phyloP scores from a whole-genome alignment of 2,888 invertebrate genomes.

The Sicus ferrugineus region DNA sequence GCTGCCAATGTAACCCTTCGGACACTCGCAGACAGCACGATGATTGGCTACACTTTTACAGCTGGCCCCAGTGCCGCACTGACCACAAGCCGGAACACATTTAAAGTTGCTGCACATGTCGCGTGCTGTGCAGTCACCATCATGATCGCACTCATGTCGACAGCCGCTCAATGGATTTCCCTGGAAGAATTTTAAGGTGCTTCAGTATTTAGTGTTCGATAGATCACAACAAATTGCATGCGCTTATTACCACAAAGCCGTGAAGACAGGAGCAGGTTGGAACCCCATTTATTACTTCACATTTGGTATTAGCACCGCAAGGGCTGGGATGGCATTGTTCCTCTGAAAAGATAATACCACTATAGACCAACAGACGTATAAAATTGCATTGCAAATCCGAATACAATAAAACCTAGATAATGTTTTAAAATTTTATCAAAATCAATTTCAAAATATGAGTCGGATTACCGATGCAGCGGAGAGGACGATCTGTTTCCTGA shows the following conservation, averaged over 20 bases:
- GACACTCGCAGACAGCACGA: slow-evolving; percentile 80
- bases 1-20: slow-evolving; percentile 82
- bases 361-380: too few relatives aligned
- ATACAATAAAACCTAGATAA: too few relatives aligned
- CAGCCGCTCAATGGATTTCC: slow-evolving; percentile 82
- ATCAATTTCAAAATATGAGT: too few relatives aligned
- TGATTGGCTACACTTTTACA: slow-evolving; percentile 80
- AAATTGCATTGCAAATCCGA: too few relatives aligned
- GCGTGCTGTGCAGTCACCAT: slow-evolving; percentile 75
- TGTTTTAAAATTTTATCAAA: too few relatives aligned
- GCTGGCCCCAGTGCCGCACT: slow-evolving; percentile 81
- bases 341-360: slow-evolving; percentile 67
- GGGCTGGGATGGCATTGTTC: slow-evolving; percentile 85
- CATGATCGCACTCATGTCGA: slow-evolving; percentile 82
- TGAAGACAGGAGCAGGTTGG: slow-evolving; percentile 82
- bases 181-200: slow-evolving; percentile 49
- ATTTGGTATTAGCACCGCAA: slow-evolving; percentile 82
- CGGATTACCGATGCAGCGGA: too few relatives aligned
- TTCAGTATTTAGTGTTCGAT: neutral
- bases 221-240: slow-evolving; percentile 21
- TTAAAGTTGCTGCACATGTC: slow-evolving; percentile 77
- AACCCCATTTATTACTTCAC: slow-evolving; percentile 78
- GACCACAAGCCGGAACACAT: slow-evolving; percentile 78
- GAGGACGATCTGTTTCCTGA: too few relatives aligned
- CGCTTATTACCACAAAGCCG: slow-evolving; percentile 72